Evolutionary conservation across 64 coral and sea anemone species (phyloP).

Genomic region (Acropora yongei): DNA sequence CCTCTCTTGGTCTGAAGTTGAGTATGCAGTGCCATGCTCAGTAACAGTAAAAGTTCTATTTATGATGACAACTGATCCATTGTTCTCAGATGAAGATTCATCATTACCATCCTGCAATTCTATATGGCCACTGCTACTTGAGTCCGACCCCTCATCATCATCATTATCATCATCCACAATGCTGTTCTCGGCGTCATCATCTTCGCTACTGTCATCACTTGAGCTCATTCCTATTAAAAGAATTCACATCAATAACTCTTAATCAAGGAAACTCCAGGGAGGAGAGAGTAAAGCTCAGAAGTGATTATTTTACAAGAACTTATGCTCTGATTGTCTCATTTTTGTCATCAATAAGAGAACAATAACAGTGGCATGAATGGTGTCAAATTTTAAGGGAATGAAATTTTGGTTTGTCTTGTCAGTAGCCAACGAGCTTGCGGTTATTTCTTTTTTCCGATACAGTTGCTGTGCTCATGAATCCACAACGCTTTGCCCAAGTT

Average conservation of each 20-base stretch:
- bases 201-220: neutral
- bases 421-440: no score
- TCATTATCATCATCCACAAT: neutral
- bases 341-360: no score
- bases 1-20: neutral
- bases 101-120: neutral
- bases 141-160: neutral
- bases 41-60: neutral
- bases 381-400: no score
- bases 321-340: no score
- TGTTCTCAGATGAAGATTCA: neutral
- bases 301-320: no score
- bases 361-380: no score
- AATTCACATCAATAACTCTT: neutral
- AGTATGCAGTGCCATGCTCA: neutral
- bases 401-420: no score
- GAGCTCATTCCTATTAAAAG: neutral
- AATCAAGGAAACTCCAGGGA: neutral
- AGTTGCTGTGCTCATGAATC: no score
- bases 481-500: no score
- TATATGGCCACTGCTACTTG: slow-evolving; percentile 9
- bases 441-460: no score
- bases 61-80: neutral
- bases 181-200: neutral
- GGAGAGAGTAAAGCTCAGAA: neutral